A percentile compares a stretch with the other conserved stretches of the same genome.
Conservation (phyloP, 2,797 vertebrate genomes). For the Arctocebus calabarensis region DNA sequence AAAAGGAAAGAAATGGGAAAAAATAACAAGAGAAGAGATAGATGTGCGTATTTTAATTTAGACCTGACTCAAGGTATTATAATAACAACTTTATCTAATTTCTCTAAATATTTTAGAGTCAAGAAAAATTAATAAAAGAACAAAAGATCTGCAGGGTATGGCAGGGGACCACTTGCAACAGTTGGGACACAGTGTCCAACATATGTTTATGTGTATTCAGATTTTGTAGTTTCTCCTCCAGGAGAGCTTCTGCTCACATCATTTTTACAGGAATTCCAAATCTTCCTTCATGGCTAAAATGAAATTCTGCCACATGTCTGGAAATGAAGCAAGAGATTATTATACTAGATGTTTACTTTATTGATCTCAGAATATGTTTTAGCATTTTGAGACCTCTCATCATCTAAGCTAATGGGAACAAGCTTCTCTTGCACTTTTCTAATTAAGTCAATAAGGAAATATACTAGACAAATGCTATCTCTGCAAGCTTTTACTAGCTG, state of each 20-base stretch:
- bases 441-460: conserved; percentile 85
- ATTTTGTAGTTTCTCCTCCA: neutral
- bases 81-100: neutral
- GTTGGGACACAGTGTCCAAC: no score
- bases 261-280: neutral
- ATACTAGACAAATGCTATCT: conserved; percentile 76
- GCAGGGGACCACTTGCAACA: neutral
- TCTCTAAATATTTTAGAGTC: neutral
- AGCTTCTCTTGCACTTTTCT: conserved; percentile 74
- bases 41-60: no score
- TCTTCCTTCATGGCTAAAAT: neutral
- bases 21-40: neutral
- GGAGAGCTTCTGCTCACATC: neutral
- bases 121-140: neutral
- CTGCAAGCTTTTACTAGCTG: conserved; percentile 78
- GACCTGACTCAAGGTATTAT: neutral
- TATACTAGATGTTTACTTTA: conserved; percentile 37
- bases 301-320: conserved; percentile 4
- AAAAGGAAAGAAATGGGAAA: no score
- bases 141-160: neutral
- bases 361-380: neutral
- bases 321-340: conserved; percentile 40
- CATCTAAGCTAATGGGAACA: conserved; percentile 52
- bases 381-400: neutral
- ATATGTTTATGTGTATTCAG: no score